These are phyloP conservation scores for Myanophis thanlyinensis DNA, from an alignment of 2,113 vertebrate genomes.

Conservation along the genomic window DNA sequence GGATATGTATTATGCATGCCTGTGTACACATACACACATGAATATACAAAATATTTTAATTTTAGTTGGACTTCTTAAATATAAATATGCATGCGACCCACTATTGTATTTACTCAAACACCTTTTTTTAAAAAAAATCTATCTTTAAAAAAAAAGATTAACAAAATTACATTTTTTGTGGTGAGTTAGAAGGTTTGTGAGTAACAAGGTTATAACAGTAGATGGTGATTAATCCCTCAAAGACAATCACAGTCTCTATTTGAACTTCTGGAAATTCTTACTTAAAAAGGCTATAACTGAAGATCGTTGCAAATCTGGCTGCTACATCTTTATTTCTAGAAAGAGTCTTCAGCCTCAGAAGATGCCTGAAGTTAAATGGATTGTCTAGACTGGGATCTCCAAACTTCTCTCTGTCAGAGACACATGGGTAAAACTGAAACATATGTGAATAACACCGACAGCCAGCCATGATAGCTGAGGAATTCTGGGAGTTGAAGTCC, in stretches of 20 bases:
- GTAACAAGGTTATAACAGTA: constrained; percentile 44
- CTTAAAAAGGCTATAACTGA: constrained; percentile 9
- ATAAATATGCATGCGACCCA: not conserved
- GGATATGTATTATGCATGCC: not conserved
- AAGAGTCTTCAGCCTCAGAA: constrained; percentile 37
- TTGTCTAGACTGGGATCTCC: not conserved
- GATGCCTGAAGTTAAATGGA: not conserved
- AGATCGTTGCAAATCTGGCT: constrained; percentile 37
- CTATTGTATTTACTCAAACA: not conserved
- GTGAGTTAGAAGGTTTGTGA: constrained; percentile 26
- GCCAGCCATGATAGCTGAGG: not conserved
- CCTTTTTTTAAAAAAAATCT: constrained; percentile 8
- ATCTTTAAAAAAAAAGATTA: constrained; percentile 20
- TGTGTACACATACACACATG: not conserved
- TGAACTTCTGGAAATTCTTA: constrained; percentile 49
- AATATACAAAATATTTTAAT: not conserved
- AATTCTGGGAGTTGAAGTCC: not conserved
- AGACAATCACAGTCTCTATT: constrained; percentile 51
- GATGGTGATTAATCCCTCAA: constrained; percentile 50
- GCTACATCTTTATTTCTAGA: constrained; percentile 40
- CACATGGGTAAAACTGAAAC: no score
- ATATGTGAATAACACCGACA: no score
- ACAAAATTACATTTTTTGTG: constrained; percentile 46
- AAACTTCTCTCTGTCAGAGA: no score
- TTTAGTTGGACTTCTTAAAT: not conserved